A percentile compares a stretch with the other conserved stretches of the same genome.
phyloP scores from a whole-genome alignment of 2,888 invertebrate genomes.

The Elmis aenea region DNA sequence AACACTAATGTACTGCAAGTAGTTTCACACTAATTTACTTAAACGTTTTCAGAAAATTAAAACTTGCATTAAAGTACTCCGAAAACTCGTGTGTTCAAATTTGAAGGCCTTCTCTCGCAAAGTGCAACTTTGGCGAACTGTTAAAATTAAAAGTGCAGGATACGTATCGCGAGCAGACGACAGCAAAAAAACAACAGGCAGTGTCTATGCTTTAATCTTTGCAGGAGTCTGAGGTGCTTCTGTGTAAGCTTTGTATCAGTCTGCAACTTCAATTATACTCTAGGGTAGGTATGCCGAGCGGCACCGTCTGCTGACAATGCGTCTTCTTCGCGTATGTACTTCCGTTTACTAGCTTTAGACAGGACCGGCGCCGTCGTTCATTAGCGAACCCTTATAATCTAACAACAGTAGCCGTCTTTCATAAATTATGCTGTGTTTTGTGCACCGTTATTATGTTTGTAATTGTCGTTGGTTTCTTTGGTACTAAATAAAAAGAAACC shows the following conservation, averaged over 20 bases:
- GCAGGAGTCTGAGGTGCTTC: conserved; percentile 32
- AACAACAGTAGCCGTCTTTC: too few relatives aligned
- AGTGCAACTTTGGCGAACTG: too few relatives aligned
- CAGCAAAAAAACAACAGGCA: conserved; percentile 28
- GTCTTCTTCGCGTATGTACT: conserved; percentile 20
- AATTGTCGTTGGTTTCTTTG: too few relatives aligned
- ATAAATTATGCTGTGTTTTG: too few relatives aligned
- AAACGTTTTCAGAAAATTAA: conserved; percentile 9
- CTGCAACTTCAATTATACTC: conserved; percentile 36
- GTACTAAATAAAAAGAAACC: too few relatives aligned
- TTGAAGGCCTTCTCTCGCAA: too few relatives aligned
- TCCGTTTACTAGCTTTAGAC: conserved; percentile 18
- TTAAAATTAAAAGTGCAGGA: too few relatives aligned
- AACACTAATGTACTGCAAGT: conserved; percentile 24
- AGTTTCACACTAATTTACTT: conserved; percentile 17
- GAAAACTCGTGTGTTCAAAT: too few relatives aligned
- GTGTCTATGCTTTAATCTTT: conserved; percentile 37
- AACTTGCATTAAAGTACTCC: too few relatives aligned
- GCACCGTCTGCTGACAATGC: conserved; percentile 22
- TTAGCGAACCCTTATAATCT: too few relatives aligned
- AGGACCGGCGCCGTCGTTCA: too few relatives aligned
- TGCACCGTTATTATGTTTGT: too few relatives aligned
- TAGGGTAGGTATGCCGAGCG: conserved; percentile 28
- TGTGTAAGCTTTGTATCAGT: conserved; percentile 32
- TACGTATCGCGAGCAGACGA: conserved; percentile 15